Evolutionary conservation across 2,797 vertebrate genomes (phyloP).

Genomic region (Enteromius thamalakanensis): DNA sequence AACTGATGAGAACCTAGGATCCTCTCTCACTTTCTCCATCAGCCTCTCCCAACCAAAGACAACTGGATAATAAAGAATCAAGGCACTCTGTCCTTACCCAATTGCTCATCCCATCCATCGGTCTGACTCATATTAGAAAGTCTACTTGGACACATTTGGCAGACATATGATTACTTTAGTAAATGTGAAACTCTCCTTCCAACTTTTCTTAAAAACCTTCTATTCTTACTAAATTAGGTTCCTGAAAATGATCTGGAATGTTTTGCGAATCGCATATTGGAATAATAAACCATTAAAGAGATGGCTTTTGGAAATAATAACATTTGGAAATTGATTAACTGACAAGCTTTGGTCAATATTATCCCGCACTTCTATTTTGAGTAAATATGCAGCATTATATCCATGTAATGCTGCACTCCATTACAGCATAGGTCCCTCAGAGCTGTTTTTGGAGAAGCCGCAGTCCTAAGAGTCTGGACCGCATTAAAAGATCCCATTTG

Average conservation of each 20-base stretch:
- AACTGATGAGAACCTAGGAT: conserved; percentile 45
- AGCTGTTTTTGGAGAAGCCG: conserved; percentile 27
- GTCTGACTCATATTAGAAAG: not conserved
- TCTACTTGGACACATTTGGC: conserved; percentile 3
- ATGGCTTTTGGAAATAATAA: conserved; percentile 13
- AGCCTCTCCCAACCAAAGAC: conserved; percentile 8
- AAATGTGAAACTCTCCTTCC: conserved; percentile 3
- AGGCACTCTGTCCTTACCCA: not conserved
- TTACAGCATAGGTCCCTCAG: conserved; percentile 15
- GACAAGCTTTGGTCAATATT: conserved; percentile 9
- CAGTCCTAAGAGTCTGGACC: conserved; percentile 38
- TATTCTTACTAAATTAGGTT: conserved; percentile 11
- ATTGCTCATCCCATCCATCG: not conserved
- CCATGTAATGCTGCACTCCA: conserved; percentile 12
- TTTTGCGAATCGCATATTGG: conserved; percentile 7
- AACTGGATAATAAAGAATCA: conserved; percentile 22
- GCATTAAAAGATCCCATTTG: conserved; percentile 52
- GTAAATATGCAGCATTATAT: conserved; percentile 22
- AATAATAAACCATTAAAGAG: conserved; percentile 3
- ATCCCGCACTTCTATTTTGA: conserved; percentile 32
- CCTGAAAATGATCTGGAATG: not conserved
- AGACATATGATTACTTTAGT: conserved; percentile 12
- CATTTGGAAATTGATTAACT: conserved; percentile 19
- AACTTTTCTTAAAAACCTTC: conserved; percentile 30
- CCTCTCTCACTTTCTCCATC: conserved; percentile 21